These are phyloP conservation scores for Zapornia atra DNA, from an alignment of 2,113 vertebrate species.

Conservation along the genomic window DNA sequence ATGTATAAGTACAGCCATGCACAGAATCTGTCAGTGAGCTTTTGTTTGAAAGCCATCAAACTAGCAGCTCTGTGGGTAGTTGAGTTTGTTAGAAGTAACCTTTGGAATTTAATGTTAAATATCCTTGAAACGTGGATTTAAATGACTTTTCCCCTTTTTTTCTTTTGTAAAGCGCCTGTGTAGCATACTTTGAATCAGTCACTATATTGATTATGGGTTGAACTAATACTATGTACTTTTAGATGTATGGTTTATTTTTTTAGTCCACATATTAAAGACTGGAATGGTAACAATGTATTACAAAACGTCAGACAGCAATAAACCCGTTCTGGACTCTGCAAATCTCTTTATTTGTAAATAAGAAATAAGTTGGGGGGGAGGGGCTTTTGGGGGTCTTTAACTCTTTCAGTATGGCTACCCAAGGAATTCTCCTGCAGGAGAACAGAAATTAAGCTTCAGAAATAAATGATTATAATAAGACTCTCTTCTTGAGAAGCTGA, in stretches of 20 bases:
- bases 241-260: slow-evolving; percentile 56
- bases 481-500: not conserved
- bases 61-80: not conserved
- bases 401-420: not conserved
- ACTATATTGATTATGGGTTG: not conserved
- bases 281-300: slow-evolving; percentile 50
- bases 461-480: not conserved
- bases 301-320: slow-evolving; percentile 47
- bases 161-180: not conserved
- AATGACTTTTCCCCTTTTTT: not conserved
- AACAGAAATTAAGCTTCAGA: not conserved
- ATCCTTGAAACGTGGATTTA: not conserved
- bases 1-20: not conserved
- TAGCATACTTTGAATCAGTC: slow-evolving; percentile 16
- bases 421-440: not conserved
- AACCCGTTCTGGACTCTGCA: slow-evolving; percentile 25
- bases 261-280: slow-evolving; percentile 42
- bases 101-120: not conserved
- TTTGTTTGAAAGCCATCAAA: not conserved
- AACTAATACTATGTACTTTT: slow-evolving; percentile 55
- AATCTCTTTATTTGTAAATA: not conserved
- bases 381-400: not conserved
- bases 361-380: not conserved
- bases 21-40: not conserved
- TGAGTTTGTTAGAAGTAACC: slow-evolving; percentile 7